Conservation (phyloP, 35 echinoderm and acorn worm genomes). For the Apostichopus parvimensis region DNA sequence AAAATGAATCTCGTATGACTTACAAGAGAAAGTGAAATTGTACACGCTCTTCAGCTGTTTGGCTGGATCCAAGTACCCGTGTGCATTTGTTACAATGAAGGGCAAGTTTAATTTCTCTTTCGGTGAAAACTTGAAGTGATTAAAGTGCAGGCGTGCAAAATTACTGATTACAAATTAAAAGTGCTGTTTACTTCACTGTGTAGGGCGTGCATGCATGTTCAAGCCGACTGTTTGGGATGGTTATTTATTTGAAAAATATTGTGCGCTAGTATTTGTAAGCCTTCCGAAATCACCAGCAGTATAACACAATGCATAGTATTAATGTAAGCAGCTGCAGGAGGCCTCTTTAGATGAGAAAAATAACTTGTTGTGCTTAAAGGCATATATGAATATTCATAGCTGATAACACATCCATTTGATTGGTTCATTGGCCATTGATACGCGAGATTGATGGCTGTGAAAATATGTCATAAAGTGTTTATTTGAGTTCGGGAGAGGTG, state of each 20-base stretch:
- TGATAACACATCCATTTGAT: slow-evolving; percentile 36
- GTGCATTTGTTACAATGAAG: slow-evolving; percentile 27
- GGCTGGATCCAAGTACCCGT: not conserved
- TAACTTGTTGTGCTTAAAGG: slow-evolving; percentile 37
- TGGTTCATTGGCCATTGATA: slow-evolving; percentile 12
- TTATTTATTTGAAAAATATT: slow-evolving; percentile 46
- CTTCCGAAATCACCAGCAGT: slow-evolving; percentile 12
- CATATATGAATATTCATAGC: slow-evolving; percentile 21
- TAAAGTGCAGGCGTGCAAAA: slow-evolving; percentile 33
- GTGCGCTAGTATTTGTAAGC: slow-evolving; percentile 44
- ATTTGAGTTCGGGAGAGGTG: not conserved
- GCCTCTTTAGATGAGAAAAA: slow-evolving; percentile 27
- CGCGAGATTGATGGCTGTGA: slow-evolving; percentile 34
- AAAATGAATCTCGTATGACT: slow-evolving; percentile 29
- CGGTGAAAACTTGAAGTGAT: slow-evolving; percentile 18
- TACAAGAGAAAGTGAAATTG: slow-evolving; percentile 57
- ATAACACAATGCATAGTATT: slow-evolving; percentile 30
- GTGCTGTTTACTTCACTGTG: slow-evolving; percentile 52
- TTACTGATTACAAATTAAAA: slow-evolving; percentile 48
- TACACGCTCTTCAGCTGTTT: slow-evolving; percentile 12
- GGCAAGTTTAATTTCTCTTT: slow-evolving; percentile 54
- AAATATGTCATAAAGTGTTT: slow-evolving; percentile 52
- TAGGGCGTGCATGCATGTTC: slow-evolving; percentile 43
- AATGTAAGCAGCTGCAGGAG: slow-evolving; percentile 34
- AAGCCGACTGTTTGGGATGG: not conserved